These are phyloP conservation scores for Ceratina calcarata DNA, from an alignment of 1,140 invertebrate genomes.

Conservation along the genomic window DNA sequence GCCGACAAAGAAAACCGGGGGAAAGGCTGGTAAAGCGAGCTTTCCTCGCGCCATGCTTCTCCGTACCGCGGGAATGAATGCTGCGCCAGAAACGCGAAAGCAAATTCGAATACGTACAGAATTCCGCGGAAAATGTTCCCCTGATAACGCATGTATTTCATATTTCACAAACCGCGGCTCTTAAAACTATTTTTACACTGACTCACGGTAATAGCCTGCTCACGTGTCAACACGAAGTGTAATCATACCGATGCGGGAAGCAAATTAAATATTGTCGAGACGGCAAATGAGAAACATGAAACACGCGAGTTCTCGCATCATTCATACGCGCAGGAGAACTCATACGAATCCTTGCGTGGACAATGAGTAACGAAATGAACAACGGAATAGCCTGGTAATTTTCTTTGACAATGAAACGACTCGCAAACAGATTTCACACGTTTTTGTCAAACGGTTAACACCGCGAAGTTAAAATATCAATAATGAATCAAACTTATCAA, in stretches of 20 bases:
- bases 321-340: conserved; percentile 14
- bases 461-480: neutral
- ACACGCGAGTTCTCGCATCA: conserved; percentile 6
- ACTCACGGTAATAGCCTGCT: neutral
- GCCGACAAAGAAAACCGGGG: conserved; percentile 8
- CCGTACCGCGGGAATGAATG: neutral
- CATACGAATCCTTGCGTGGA: neutral
- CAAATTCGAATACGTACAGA: neutral
- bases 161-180: too few species aligned
- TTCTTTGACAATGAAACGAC: too few species aligned
- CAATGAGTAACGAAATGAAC: neutral
- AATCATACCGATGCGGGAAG: neutral
- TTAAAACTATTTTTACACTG: too few species aligned
- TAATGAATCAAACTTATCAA: too few species aligned
- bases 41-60: conserved; percentile 5
- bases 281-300: conserved; percentile 4
- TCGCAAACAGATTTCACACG: neutral
- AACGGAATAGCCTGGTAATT: neutral
- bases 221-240: neutral
- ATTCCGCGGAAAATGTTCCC: neutral
- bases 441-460: neutral
- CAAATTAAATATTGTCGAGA: conserved; percentile 27
- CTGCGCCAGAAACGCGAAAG: neutral
- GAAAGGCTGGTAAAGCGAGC: neutral
- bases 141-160: neutral